phyloP scores from a whole-genome alignment of 1,140 invertebrate species.

The Drosophila littoralis region DNA sequence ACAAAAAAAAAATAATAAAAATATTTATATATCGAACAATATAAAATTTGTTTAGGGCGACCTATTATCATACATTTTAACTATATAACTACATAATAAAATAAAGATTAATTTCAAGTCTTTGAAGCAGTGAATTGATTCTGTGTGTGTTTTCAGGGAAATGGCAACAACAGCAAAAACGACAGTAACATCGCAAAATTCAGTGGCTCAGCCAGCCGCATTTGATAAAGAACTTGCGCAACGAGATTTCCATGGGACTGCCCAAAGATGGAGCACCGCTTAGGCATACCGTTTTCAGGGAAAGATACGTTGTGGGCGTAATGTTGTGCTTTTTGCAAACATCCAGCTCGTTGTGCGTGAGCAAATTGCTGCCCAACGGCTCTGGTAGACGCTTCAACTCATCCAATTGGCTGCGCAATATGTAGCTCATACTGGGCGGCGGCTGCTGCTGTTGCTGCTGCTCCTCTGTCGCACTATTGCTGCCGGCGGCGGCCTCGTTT shows the following conservation, averaged over 20 bases:
- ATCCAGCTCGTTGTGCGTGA: conserved; percentile 84
- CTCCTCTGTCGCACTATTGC: conserved; percentile 34
- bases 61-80: conserved; percentile 40
- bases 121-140: conserved; percentile 54
- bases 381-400: conserved; percentile 71
- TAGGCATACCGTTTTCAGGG: conserved; percentile 86
- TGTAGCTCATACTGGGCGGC: conserved; percentile 55
- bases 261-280: conserved; percentile 76
- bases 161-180: conserved; percentile 12
- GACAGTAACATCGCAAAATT: conserved; percentile 7
- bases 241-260: conserved; percentile 76
- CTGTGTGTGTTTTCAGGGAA: conserved; percentile 4
- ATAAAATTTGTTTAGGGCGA: conserved; percentile 61
- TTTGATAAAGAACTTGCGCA: conserved; percentile 83
- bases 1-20: conserved; percentile 15
- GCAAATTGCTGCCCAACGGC: conserved; percentile 77
- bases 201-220: conserved; percentile 83
- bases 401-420: conserved; percentile 75
- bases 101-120: conserved; percentile 48
- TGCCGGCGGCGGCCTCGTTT: conserved; percentile 51
- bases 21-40: conserved; percentile 18
- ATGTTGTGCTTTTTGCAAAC: conserved; percentile 86
- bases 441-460: conserved; percentile 36
- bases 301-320: conserved; percentile 86
- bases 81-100: conserved; percentile 43